Percentiles rank a stretch among this genome's conserved stretches.
Evolutionary conservation across 2,888 invertebrate species (phyloP).

Genomic region (Cephus runcator): DNA sequence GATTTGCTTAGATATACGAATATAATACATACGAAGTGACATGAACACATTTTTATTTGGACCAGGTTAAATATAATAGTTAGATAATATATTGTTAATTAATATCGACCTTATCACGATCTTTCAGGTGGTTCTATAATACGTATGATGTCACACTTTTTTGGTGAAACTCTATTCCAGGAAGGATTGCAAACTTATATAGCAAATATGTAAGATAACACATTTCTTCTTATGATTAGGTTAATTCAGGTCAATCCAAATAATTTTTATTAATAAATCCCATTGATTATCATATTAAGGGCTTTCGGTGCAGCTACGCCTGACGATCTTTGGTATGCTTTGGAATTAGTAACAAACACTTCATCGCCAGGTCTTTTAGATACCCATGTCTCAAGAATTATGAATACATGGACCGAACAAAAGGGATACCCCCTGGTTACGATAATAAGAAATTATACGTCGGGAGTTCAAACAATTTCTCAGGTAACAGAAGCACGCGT

Average conservation of each 20-base stretch:
- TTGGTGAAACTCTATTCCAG: constrained; percentile 69
- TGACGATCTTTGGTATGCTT: constrained; percentile 56
- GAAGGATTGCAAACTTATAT: constrained; percentile 68
- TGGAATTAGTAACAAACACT: constrained; percentile 50
- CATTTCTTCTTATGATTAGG: no score
- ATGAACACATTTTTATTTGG: background rate
- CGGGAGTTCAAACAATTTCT: constrained; percentile 16
- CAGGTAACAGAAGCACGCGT: no score
- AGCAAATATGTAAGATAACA: constrained; percentile 10
- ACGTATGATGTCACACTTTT: constrained; percentile 70
- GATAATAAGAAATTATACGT: constrained; percentile 47
- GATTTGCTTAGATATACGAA: no score
- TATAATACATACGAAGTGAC: background rate
- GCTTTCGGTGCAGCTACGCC: constrained; percentile 61
- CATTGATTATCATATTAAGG: constrained; percentile 37
- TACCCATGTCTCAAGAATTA: constrained; percentile 37
- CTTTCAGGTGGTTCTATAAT: constrained; percentile 64
- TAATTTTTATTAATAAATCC: background rate
- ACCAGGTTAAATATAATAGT: background rate
- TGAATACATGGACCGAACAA: constrained; percentile 65
- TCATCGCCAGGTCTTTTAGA: constrained; percentile 45
- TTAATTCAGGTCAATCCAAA: no score
- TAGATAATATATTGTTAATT: no score
- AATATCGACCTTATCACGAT: background rate
- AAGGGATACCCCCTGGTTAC: constrained; percentile 63